Conservation (phyloP, 2,888 invertebrate genomes). For the Venusia cambrica region DNA sequence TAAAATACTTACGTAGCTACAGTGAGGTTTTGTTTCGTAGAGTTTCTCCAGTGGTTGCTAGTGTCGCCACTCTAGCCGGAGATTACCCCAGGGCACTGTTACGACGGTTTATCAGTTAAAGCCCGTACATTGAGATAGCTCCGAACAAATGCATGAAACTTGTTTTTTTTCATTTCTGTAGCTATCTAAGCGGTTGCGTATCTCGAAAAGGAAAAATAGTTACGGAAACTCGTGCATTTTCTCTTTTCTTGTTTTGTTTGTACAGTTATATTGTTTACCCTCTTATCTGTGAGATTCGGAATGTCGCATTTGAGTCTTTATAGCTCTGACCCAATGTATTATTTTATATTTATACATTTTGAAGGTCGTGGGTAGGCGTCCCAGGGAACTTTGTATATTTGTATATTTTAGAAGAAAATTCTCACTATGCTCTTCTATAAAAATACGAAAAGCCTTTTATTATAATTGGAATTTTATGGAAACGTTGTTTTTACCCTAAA, state of each 20-base stretch:
- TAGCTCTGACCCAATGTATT: conserved; percentile 10
- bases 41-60: conserved; percentile 32
- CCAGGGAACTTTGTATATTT: conserved; percentile 2
- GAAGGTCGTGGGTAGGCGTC: conserved; percentile 3
- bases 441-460: too few species aligned
- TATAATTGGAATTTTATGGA: too few species aligned
- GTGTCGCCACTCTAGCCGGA: conserved; percentile 39
- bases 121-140: conserved; percentile 36
- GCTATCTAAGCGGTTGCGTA: conserved; percentile 29
- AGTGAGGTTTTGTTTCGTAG: conserved; percentile 30
- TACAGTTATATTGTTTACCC: conserved; percentile 12
- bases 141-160: conserved; percentile 30
- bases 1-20: too few species aligned
- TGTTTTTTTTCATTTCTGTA: conserved; percentile 28
- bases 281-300: conserved; percentile 17
- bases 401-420: background rate
- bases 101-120: conserved; percentile 42
- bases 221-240: conserved; percentile 23
- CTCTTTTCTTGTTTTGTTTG: conserved; percentile 18
- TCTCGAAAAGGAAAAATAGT: conserved; percentile 31
- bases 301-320: conserved; percentile 12
- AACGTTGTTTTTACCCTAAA: too few species aligned
- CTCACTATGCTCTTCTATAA: too few species aligned
- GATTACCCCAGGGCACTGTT: conserved; percentile 48
- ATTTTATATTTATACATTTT: too few species aligned